phyloP scores from a whole-genome alignment of 1,140 invertebrate species.

The Hylyphantes graminicola region DNA sequence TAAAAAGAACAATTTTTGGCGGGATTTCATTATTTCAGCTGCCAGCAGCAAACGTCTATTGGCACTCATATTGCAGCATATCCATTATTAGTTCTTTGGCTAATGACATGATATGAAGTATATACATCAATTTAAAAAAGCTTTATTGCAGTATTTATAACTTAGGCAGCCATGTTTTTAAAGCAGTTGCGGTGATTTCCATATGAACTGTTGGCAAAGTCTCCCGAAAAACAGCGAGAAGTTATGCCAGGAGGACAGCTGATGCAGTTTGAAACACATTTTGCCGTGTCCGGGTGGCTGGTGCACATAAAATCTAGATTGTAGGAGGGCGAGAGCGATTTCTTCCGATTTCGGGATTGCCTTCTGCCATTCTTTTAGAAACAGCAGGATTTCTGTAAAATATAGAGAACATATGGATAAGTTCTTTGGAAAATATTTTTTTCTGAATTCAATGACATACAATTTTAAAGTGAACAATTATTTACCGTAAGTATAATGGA shows the following conservation, averaged over 20 bases:
- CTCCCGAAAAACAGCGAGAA: background rate
- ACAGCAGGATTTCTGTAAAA: too few relatives aligned
- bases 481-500: too few relatives aligned
- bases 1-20: constrained; percentile 31
- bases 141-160: background rate
- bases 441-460: too few relatives aligned
- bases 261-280: background rate
- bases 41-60: constrained; percentile 2
- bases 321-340: too few relatives aligned
- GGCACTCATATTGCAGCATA: background rate
- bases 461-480: too few relatives aligned
- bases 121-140: background rate
- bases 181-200: background rate
- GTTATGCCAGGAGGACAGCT: background rate
- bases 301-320: too few relatives aligned
- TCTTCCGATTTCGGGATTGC: too few relatives aligned
- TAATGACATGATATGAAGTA: background rate
- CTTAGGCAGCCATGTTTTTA: background rate
- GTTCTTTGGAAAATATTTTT: too few relatives aligned
- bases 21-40: constrained; percentile 8
- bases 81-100: constrained; percentile 16
- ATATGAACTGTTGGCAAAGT: background rate
- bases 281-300: too few relatives aligned
- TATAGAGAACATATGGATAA: too few relatives aligned
- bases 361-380: too few relatives aligned